Evolutionary conservation across 2,888 invertebrate genomes (phyloP), one percentile per base, ranked within the genome.

Genomic region (Drosophila anomalipes): DNA sequence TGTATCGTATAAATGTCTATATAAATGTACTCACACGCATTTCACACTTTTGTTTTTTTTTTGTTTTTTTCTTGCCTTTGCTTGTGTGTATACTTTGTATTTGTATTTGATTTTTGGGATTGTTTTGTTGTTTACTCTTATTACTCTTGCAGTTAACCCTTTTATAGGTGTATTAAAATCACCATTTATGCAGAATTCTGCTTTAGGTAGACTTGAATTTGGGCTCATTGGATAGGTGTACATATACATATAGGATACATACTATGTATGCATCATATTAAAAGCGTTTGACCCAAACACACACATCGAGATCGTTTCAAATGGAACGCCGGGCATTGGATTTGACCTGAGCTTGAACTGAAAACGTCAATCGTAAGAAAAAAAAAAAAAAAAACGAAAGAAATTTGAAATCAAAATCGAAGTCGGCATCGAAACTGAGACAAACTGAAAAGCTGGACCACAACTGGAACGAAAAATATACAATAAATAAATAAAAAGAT

Each of bases 271-370:
- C 54, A 70, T 62, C 63, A 67, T 51, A 66, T 67, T 53, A 61
- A 68, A 81, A 77, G 65, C 84, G 59, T 64, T 67, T 49, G 65
- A 60, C 62, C 65, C 65, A 57, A 57, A 22, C 26, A 83, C 57
- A 80, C 65, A 44, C 54, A 56, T 71, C 41, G 59, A 69, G 56
- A n/a, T 61, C 35, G 49, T 33, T 39, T 33, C 30, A 35, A 44
- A 58, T 30, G 49, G 33, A 41, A 60, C 35, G 35, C 37, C 65
- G 57, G 52, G 49, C 53, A 39, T 28, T 26, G 56, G 44, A 51
- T n/a, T 44, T 26, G 14, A 57, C 28, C 19, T 28, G 26, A 28
- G 28, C 26, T 47, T 12, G n/a, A 78, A 70, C 49, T 33, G 44
- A 28, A 56, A 54, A 52, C 63, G 49, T 16, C 14, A 19, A 62